Conservation (phyloP, 2,888 invertebrate species). For the Drosophila ezoana region DNA sequence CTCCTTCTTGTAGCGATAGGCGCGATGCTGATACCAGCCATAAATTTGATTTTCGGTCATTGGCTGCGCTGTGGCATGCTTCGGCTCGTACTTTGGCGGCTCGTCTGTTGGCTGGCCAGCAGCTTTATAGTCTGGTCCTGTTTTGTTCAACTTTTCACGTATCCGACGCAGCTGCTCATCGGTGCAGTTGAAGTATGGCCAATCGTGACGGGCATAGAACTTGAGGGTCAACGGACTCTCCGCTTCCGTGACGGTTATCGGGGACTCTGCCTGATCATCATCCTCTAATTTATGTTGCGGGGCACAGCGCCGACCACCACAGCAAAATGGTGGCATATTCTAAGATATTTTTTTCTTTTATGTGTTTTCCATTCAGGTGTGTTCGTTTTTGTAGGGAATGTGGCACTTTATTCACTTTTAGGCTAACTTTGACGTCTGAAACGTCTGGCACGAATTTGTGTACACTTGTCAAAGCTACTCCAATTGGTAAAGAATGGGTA, state of each 20-base stretch:
- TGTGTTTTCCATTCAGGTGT: conserved; percentile 3
- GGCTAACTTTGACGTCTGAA: not conserved
- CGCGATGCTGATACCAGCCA: conserved; percentile 69
- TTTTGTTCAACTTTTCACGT: conserved; percentile 41
- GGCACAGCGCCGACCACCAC: conserved; percentile 64
- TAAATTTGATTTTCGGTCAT: conserved; percentile 68
- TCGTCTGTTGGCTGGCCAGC: not conserved
- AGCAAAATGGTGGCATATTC: conserved; percentile 68
- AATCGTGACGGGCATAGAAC: conserved; percentile 73
- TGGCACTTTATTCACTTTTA: not conserved
- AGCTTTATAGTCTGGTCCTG: not conserved
- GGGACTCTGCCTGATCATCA: conserved; percentile 3
- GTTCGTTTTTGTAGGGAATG: conserved; percentile 1
- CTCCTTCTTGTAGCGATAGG: conserved; percentile 46
- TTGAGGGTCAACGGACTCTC: conserved; percentile 62
- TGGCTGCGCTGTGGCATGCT: conserved; percentile 54
- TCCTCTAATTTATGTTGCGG: not conserved
- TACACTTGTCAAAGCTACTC: too few relatives aligned
- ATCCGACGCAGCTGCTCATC: conserved; percentile 37
- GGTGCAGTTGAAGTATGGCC: conserved; percentile 64
- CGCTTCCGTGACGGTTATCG: conserved; percentile 37
- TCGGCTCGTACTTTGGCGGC: conserved; percentile 36
- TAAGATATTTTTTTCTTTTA: not conserved
- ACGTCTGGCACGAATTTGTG: too few relatives aligned
- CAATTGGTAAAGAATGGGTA: too few relatives aligned